Conservation (phyloP, 2,113 vertebrate genomes). For the Megalops atlanticus region DNA sequence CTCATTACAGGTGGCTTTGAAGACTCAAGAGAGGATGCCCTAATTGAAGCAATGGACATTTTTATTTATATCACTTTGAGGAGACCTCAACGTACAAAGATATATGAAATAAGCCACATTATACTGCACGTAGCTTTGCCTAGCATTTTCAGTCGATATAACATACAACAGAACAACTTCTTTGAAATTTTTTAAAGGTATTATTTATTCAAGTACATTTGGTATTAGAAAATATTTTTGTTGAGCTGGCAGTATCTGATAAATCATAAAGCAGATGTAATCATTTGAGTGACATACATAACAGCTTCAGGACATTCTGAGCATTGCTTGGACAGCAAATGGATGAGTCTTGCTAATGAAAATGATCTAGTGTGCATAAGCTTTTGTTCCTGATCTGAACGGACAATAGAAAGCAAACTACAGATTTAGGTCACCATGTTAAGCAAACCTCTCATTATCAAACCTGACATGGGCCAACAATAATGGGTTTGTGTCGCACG, state of each 20-base stretch:
- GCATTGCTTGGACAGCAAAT: background rate
- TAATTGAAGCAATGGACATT: background rate
- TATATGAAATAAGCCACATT: background rate
- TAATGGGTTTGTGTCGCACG: background rate
- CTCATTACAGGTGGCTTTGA: background rate
- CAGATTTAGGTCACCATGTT: background rate
- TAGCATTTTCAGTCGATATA: background rate
- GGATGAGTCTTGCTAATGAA: background rate
- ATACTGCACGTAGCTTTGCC: background rate
- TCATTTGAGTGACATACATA: background rate
- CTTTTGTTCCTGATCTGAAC: background rate
- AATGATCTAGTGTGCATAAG: background rate
- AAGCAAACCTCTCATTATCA: conserved; percentile 1
- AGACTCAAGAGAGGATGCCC: background rate
- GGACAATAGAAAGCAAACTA: background rate
- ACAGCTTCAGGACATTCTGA: background rate
- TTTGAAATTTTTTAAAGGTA: background rate
- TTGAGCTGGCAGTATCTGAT: background rate
- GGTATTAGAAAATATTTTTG: background rate
- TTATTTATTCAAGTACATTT: background rate
- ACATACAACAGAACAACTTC: background rate
- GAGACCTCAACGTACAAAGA: background rate
- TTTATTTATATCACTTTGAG: background rate
- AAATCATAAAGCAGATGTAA: background rate
- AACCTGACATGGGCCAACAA: background rate